Evolutionary conservation across 2,113 vertebrate species (phyloP).

Genomic region (Amphilophus citrinellus): DNA sequence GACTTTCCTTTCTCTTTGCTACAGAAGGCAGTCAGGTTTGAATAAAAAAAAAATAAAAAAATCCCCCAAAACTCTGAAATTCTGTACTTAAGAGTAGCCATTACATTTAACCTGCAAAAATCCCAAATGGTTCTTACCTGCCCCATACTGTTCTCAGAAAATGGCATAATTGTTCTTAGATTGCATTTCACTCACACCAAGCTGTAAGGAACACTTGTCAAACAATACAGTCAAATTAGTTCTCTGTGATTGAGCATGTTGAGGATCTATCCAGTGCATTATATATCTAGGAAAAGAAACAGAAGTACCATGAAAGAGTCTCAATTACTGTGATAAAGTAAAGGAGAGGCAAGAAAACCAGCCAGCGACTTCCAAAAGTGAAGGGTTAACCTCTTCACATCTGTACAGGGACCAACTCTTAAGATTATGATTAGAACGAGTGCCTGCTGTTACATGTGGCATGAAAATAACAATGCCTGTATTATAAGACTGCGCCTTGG

Average conservation of each 20-base stretch:
- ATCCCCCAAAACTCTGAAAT: conserved; percentile 53
- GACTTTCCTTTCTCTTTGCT: conserved; percentile 25
- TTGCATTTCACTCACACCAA: conserved; percentile 81
- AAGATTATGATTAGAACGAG: conserved; percentile 69
- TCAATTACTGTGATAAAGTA: conserved; percentile 78
- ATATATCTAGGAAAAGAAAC: conserved; percentile 81
- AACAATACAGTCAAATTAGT: conserved; percentile 86
- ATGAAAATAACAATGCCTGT: conserved; percentile 61
- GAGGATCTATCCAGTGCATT: conserved; percentile 82
- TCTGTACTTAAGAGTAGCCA: conserved; percentile 68
- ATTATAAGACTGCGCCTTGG: background rate
- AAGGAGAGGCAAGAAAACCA: conserved; percentile 74
- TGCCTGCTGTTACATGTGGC: conserved; percentile 61
- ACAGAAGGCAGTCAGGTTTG: conserved; percentile 24
- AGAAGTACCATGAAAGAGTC: conserved; percentile 77
- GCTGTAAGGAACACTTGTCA: conserved; percentile 82
- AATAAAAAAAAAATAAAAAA: conserved; percentile 46
- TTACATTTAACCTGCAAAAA: conserved; percentile 79
- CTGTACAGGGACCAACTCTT: conserved; percentile 68
- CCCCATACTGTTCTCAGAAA: conserved; percentile 84
- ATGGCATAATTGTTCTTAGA: conserved; percentile 84
- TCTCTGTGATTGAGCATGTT: conserved; percentile 84
- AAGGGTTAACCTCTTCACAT: conserved; percentile 80
- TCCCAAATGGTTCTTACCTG: conserved; percentile 78
- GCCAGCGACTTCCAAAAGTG: conserved; percentile 64